A percentile compares a stretch with the other conserved stretches of the same genome.
Conservation (phyloP, 2,797 vertebrate genomes). For the Valencia hispanica region DNA sequence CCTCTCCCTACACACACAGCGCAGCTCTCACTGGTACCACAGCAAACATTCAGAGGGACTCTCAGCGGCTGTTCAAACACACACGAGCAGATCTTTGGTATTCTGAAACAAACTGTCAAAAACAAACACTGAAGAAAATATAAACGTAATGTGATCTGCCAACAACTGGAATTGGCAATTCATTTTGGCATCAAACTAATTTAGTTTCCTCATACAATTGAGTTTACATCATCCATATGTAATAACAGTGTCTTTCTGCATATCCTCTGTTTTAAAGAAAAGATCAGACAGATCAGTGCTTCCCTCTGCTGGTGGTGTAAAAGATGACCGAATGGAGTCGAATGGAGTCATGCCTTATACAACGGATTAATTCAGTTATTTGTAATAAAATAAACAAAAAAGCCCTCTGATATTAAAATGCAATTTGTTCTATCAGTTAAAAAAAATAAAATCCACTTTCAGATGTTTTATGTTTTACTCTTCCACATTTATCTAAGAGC, state of each 20-base stretch:
- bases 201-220: not conserved
- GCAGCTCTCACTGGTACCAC: conserved; percentile 42
- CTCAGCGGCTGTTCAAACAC: conserved; percentile 21
- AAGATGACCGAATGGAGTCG: no score
- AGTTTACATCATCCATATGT: not conserved
- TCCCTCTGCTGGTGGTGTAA: conserved; percentile 65
- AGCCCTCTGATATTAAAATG: not conserved
- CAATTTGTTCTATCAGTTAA: not conserved
- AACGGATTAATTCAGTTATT: not conserved
- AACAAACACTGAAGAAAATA: not conserved
- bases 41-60: conserved; percentile 58
- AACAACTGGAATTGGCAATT: not conserved
- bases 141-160: not conserved
- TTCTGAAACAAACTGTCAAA: conserved; percentile 14
- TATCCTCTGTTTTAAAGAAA: not conserved
- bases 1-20: conserved; percentile 1
- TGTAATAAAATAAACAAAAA: no score
- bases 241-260: not conserved
- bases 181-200: not conserved
- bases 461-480: no score
- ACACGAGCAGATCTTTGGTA: conserved; percentile 9
- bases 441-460: no score
- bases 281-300: conserved; percentile 29
- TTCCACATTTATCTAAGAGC: no score
- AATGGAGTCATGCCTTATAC: no score